Conservation (phyloP, 2,113 vertebrate genomes). For the Prunella fulvescens region DNA sequence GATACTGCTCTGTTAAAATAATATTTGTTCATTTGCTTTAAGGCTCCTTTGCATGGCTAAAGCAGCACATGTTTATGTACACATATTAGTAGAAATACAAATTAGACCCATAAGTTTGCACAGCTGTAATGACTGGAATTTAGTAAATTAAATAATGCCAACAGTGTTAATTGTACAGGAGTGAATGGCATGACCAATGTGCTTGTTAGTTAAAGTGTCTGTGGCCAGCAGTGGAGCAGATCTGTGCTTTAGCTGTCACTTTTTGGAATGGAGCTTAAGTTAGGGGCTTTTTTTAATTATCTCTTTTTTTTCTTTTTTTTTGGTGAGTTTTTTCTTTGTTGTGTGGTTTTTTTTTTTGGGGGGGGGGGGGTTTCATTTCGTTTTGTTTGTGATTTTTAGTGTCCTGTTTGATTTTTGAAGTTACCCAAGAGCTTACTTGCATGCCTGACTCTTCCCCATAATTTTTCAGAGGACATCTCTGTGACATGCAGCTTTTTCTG, state of each 20-base stretch:
- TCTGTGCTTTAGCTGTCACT: background rate
- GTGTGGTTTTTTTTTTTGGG: too few relatives aligned
- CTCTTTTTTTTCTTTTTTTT: background rate
- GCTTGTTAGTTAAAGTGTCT: background rate
- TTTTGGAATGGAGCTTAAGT: background rate
- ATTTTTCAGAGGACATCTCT: background rate
- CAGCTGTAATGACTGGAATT: conserved; percentile 56
- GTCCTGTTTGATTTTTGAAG: background rate
- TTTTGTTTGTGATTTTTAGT: background rate
- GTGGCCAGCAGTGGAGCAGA: background rate
- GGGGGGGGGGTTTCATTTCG: background rate
- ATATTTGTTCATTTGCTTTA: conserved; percentile 45
- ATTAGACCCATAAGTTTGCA: conserved; percentile 29
- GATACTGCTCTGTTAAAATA: conserved; percentile 9
- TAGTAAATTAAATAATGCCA: conserved; percentile 8
- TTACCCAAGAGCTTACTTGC: background rate
- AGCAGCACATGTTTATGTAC: conserved; percentile 14
- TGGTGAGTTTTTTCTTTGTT: fast-evolving
- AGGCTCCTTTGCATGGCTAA: background rate
- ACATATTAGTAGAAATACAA: conserved; percentile 25
- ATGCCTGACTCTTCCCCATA: background rate
- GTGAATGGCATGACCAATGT: background rate
- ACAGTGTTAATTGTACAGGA: conserved; percentile 21
- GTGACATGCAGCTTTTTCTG: background rate
- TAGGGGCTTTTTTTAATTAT: fast-evolving